Evolutionary conservation across 2,797 vertebrate species (phyloP).

Genomic region (Ctenopoma kingsleyae): DNA sequence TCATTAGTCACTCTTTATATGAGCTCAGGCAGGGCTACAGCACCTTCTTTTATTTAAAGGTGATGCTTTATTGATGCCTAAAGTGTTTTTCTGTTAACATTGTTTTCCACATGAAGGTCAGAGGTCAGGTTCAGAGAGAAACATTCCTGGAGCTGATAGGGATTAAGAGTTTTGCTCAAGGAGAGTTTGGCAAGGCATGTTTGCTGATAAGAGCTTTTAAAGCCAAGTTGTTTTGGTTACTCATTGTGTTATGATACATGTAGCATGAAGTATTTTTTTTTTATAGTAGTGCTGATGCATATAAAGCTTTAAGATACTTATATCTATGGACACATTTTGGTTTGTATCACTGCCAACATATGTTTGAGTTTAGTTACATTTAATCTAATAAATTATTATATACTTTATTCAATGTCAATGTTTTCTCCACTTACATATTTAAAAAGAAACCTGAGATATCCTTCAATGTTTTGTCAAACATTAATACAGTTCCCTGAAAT

Average conservation of each 20-base stretch:
- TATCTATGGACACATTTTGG: too few relatives aligned
- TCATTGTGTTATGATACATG: neutral
- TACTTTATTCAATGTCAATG: neutral
- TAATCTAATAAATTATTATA: neutral
- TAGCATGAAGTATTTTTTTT: neutral
- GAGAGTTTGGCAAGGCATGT: slow-evolving; percentile 4
- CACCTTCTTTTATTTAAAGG: neutral
- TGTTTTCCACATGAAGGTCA: slow-evolving; percentile 11
- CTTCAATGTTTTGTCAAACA: neutral
- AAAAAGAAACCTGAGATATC: neutral
- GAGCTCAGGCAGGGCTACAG: rapidly evolving
- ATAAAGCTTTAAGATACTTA: too few relatives aligned
- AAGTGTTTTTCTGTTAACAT: neutral
- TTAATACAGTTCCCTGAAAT: neutral
- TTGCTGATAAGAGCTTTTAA: slow-evolving; percentile 8
- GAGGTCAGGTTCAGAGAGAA: slow-evolving; percentile 27
- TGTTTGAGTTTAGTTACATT: too few relatives aligned
- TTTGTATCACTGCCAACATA: neutral
- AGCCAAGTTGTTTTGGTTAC: neutral
- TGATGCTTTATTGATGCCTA: neutral
- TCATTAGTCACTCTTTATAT: neutral
- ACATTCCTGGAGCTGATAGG: slow-evolving; percentile 9
- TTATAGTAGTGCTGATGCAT: neutral
- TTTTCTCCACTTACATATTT: neutral
- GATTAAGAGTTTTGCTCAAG: slow-evolving; percentile 27